A percentile compares a stretch with the other conserved stretches of the same genome.
Evolutionary conservation across 2,888 invertebrate species (phyloP).

Genomic region (Meiosimyza platycephala): DNA sequence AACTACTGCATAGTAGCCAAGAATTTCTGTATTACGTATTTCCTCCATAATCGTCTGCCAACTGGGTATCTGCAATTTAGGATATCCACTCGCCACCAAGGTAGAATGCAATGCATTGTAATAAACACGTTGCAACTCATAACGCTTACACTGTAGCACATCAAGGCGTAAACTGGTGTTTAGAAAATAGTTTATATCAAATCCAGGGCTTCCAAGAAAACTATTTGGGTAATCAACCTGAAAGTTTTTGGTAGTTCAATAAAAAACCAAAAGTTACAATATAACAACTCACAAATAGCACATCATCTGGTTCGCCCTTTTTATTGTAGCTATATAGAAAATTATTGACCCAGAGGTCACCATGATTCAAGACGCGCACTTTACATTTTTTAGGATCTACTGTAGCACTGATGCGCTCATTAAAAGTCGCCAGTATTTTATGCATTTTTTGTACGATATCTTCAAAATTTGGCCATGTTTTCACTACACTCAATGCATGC

Average conservation of each 20-base stretch:
- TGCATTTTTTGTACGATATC: conserved; percentile 63
- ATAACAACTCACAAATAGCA: conserved; percentile 51
- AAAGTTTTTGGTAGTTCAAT: not conserved
- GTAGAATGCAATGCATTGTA: conserved; percentile 49
- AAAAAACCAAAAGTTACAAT: not conserved
- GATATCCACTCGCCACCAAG: conserved; percentile 42
- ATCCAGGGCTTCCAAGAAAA: conserved; percentile 58
- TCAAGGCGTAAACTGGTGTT: conserved; percentile 58
- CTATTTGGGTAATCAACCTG: conserved; percentile 64
- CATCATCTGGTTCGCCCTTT: conserved; percentile 38
- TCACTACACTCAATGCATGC: conserved; percentile 45
- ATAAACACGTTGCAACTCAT: conserved; percentile 54
- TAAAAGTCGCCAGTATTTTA: conserved; percentile 46
- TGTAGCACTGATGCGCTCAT: conserved; percentile 46
- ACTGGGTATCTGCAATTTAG: conserved; percentile 45
- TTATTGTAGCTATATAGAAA: conserved; percentile 64
- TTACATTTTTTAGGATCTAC: conserved; percentile 46
- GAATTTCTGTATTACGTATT: conserved; percentile 52
- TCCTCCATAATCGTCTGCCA: conserved; percentile 51
- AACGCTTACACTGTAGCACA: conserved; percentile 51
- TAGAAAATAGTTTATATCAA: conserved; percentile 62
- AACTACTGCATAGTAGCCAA: conserved; percentile 54
- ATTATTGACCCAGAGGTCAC: conserved; percentile 70
- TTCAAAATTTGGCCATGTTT: conserved; percentile 61
- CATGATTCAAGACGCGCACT: conserved; percentile 68